Base-by-base conservation (phyloP, 2,797 vertebrate genomes). In the Hybognathus amarus region DNA sequence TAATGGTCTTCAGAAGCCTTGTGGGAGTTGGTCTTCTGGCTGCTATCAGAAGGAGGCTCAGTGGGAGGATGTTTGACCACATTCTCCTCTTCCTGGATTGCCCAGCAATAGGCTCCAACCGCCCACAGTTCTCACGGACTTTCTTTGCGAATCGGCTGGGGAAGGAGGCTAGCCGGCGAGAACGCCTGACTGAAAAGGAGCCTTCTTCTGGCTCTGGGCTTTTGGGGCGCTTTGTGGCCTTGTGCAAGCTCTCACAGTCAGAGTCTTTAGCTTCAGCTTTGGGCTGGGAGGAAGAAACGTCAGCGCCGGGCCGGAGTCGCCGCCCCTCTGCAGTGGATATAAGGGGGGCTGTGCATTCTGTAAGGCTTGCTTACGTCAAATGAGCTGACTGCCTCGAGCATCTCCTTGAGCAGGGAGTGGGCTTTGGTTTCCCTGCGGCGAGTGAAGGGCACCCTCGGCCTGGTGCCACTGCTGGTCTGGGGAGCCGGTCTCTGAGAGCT, bases 341-440 rank as follows among this genome's bases (percentile, higher is more conserved):
- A 99, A 68, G 97, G 96, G 0, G 97, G 97, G 77, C 94, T 95
- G 92, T 96, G 95, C 94, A 98, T 94, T 92, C 95, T 94, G 94
- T 99, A 99, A 89, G 98, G 98, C 94, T 98, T 97, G 95, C 97
- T 98, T 84, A 99, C 98, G 0, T 99, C 98, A 0, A 94, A 97
- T 11, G 94, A 95, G 89, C 95, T 94, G 89, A 96, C 97, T 82
- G 95, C 94, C 13, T 97, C 96, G 91, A 99, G 93, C 73, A 99
- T 96, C 88, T 98, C 96, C 56, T 96, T 96, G 64, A 99, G 94
- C 76, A 99, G 96, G 61, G 97, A 99, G 92, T 96, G 94, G 59
- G 94, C 92, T 87, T 94, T 94, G 82, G 89, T 75, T 89, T 95
- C 93, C 88, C 94, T 87, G 45, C 89, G 90, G 81, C 88, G 89